A percentile compares a stretch with the other conserved stretches of the same genome.
Conservation (phyloP, 2,888 invertebrate genomes). For the Eilema caniola region DNA sequence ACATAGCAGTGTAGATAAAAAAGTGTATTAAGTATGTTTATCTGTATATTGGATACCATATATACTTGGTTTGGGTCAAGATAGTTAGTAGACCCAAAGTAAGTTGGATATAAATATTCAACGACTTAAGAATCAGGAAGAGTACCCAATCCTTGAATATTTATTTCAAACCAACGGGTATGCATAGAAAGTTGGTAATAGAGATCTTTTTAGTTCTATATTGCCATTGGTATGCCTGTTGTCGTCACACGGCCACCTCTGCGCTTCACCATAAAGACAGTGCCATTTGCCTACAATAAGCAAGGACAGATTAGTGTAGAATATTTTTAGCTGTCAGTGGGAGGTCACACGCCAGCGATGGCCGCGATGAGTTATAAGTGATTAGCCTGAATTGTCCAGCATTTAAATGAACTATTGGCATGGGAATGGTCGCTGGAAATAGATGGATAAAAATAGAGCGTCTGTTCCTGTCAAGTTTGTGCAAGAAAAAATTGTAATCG, state of each 20-base stretch:
- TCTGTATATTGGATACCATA: too few relatives aligned
- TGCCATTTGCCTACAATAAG: conserved; percentile 57
- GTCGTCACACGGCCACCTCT: neutral
- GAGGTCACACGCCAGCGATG: conserved; percentile 54
- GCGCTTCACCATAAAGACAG: neutral
- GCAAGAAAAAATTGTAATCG: neutral
- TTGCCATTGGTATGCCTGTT: neutral
- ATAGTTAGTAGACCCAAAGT: too few relatives aligned
- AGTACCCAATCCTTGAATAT: too few relatives aligned
- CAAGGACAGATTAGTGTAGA: conserved; percentile 51
- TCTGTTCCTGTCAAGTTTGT: neutral
- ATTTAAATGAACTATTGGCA: conserved; percentile 32
- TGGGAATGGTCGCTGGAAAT: conserved; percentile 23
- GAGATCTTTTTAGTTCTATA: too few relatives aligned
- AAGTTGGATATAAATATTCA: too few relatives aligned
- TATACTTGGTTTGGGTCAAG: too few relatives aligned
- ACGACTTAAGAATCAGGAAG: too few relatives aligned
- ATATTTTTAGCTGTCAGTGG: conserved; percentile 62
- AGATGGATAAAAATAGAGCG: conserved; percentile 15
- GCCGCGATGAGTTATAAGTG: conserved; percentile 55
- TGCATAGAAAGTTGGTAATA: neutral
- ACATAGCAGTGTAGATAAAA: too few relatives aligned
- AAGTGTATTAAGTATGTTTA: too few relatives aligned
- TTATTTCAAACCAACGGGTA: too few relatives aligned
- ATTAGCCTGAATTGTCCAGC: conserved; percentile 63